phyloP scores from a whole-genome alignment of 1,140 invertebrate species.

The Bombus waltoni region DNA sequence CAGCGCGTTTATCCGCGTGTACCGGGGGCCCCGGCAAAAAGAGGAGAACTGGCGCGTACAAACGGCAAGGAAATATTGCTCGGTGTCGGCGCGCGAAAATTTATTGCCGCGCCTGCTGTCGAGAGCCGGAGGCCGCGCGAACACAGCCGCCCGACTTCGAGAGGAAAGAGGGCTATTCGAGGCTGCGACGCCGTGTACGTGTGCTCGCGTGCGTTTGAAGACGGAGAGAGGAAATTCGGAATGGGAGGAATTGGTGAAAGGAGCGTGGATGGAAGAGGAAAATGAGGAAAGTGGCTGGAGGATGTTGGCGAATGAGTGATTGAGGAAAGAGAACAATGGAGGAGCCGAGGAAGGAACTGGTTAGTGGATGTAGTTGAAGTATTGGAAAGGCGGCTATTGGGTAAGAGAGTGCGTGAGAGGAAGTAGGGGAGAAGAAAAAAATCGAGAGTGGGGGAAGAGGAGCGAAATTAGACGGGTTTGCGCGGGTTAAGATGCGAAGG shows the following conservation, averaged over 20 bases:
- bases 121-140: constrained; percentile 30
- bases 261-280: background rate
- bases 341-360: background rate
- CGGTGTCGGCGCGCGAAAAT: constrained; percentile 70
- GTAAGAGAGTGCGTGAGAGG: background rate
- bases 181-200: background rate
- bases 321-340: background rate
- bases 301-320: background rate
- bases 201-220: background rate
- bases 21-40: constrained; percentile 61
- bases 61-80: constrained; percentile 73
- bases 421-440: background rate
- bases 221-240: background rate
- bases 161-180: background rate
- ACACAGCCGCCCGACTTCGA: background rate
- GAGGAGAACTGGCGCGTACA: constrained; percentile 69
- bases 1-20: constrained; percentile 69
- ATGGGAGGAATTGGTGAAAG: background rate
- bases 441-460: background rate
- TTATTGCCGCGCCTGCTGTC: constrained; percentile 62
- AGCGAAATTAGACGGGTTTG: background rate
- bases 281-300: background rate
- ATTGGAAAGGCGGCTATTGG: background rate
- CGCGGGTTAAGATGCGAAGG: no score
- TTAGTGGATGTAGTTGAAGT: background rate